These are phyloP conservation scores for Rhimphoctona megacephalus DNA, from an alignment of 2,888 invertebrate species.

Conservation along the genomic window DNA sequence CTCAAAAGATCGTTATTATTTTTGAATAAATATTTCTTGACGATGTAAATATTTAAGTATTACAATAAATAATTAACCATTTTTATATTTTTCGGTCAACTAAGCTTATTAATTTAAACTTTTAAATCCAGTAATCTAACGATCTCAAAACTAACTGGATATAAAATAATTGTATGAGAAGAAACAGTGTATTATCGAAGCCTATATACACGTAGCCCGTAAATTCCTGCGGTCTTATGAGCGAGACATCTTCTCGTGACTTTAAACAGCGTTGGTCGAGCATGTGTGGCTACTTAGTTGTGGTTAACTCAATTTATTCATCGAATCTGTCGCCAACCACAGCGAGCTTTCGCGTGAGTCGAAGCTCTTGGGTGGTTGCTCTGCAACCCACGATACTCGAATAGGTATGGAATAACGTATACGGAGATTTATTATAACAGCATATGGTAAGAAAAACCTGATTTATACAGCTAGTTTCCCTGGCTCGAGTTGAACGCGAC, in stretches of 20 bases:
- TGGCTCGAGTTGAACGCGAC: slow-evolving; percentile 23
- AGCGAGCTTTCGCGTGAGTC: slow-evolving; percentile 48
- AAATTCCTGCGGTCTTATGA: slow-evolving; percentile 42
- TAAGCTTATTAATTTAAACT: neutral
- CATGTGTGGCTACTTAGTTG: slow-evolving; percentile 30
- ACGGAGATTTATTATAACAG: slow-evolving; percentile 60
- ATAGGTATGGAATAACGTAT: slow-evolving; percentile 35
- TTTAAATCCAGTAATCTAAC: neutral
- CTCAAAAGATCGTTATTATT: neutral
- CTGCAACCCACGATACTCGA: slow-evolving; percentile 42
- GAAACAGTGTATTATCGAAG: slow-evolving; percentile 42
- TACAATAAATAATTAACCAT: neutral
- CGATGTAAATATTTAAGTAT: neutral
- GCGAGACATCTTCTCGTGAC: slow-evolving; percentile 32
- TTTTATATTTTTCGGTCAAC: neutral
- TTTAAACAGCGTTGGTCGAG: slow-evolving; percentile 27
- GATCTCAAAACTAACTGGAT: neutral
- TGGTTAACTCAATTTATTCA: slow-evolving; percentile 66
- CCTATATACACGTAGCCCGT: slow-evolving; percentile 41
- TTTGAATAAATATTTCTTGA: neutral
- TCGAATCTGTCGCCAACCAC: slow-evolving; percentile 61
- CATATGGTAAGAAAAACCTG: slow-evolving; percentile 59
- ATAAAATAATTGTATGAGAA: neutral
- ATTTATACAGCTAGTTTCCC: slow-evolving; percentile 55
- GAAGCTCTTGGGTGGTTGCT: slow-evolving; percentile 53